phyloP scores from a whole-genome alignment of 2,888 invertebrate species.

The Scrobipalpa costella region DNA sequence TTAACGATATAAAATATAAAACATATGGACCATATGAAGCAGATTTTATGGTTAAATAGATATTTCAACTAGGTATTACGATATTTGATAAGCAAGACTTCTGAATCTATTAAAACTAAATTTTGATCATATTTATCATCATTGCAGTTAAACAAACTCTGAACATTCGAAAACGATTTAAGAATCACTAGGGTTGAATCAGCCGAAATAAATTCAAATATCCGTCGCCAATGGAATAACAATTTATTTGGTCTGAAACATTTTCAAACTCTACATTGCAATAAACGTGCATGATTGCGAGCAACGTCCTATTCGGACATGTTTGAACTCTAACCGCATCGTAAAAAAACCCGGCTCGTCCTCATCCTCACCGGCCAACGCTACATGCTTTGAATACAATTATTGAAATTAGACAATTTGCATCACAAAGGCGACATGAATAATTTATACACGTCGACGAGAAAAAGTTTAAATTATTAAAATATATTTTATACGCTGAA shows the following conservation, averaged over 20 bases:
- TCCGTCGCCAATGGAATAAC: not conserved
- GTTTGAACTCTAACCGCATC: constrained; percentile 23
- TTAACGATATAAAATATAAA: too few species aligned
- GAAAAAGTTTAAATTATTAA: constrained; percentile 49
- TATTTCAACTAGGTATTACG: too few species aligned
- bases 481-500: constrained; percentile 38
- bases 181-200: not conserved
- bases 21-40: too few species aligned
- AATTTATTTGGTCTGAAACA: not conserved
- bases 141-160: too few species aligned
- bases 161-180: constrained; percentile 28
- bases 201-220: not conserved
- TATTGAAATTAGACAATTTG: constrained; percentile 63
- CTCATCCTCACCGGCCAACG: constrained; percentile 41
- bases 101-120: not conserved
- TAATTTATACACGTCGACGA: constrained; percentile 48
- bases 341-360: constrained; percentile 33
- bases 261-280: not conserved
- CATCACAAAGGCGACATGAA: constrained; percentile 60
- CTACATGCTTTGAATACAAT: constrained; percentile 59
- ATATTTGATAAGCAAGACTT: not conserved
- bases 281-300: constrained; percentile 5
- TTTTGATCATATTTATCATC: not conserved
- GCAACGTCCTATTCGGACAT: not conserved
- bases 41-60: too few species aligned